phyloP scores from a whole-genome alignment of 1,140 invertebrate genomes.

The Drosophila littoralis region DNA sequence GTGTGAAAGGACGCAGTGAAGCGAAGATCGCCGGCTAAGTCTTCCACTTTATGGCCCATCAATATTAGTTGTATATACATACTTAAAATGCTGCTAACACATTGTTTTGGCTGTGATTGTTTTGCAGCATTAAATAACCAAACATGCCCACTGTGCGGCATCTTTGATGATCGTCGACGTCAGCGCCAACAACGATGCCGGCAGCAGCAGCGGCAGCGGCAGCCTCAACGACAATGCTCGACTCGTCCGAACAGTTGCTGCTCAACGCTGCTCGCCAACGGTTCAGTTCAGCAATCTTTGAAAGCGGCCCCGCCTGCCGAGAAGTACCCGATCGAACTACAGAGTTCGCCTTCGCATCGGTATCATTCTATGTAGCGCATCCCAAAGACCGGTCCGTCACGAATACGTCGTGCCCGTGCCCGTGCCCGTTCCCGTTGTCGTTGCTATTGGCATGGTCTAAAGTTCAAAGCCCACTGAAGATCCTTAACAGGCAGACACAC shows the following conservation, averaged over 20 bases:
- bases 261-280: slow-evolving; percentile 32
- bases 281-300: slow-evolving; percentile 23
- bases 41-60: too few species aligned
- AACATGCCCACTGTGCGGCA: slow-evolving; percentile 1
- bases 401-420: slow-evolving; percentile 5
- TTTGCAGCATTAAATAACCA: background rate
- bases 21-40: too few species aligned
- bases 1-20: too few species aligned
- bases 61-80: too few species aligned
- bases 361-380: slow-evolving; percentile 6
- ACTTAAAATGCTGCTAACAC: too few species aligned
- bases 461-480: slow-evolving; percentile 22
- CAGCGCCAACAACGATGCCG: background rate
- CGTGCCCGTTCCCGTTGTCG: background rate
- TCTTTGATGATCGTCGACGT: slow-evolving; percentile 13
- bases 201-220: background rate
- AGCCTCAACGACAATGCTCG: background rate
- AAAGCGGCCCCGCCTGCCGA: background rate
- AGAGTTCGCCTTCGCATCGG: slow-evolving; percentile 11
- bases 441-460: slow-evolving; percentile 4
- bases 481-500: slow-evolving; percentile 10
- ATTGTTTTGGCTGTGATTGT: too few species aligned
- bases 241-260: slow-evolving; percentile 37
- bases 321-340: background rate
- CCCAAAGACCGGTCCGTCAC: slow-evolving; percentile 33